These are phyloP conservation scores for Epirrhoe alternata DNA, from an alignment of 2,888 invertebrate genomes.

Conservation along the genomic window DNA sequence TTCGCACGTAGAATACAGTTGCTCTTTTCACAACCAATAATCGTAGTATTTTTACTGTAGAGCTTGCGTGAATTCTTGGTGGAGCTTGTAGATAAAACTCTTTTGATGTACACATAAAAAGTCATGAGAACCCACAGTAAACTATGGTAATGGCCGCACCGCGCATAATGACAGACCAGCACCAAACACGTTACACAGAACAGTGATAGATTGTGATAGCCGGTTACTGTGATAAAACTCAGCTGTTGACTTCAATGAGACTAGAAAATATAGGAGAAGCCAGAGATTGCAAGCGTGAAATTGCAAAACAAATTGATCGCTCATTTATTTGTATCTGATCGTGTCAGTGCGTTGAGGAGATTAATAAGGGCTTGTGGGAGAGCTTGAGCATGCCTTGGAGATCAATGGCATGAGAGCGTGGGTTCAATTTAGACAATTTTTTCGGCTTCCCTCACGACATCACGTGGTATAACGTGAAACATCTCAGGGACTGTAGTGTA, in stretches of 20 bases:
- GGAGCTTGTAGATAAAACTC: background rate
- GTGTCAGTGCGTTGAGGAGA: slow-evolving; percentile 14
- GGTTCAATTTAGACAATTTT: background rate
- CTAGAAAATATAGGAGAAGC: slow-evolving; percentile 37
- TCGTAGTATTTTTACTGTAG: background rate
- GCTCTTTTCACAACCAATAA: background rate
- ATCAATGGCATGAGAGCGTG: background rate
- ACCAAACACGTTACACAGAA: slow-evolving; percentile 41
- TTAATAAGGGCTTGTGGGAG: slow-evolving; percentile 16
- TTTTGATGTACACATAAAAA: slow-evolving; percentile 7
- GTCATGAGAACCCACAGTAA: slow-evolving; percentile 14
- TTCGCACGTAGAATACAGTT: background rate
- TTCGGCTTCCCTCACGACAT: too few relatives aligned
- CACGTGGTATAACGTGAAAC: too few relatives aligned
- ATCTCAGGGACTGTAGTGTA: too few relatives aligned
- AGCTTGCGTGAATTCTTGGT: background rate
- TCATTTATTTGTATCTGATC: slow-evolving; percentile 42
- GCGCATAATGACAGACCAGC: slow-evolving; percentile 44
- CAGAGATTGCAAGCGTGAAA: slow-evolving; percentile 30
- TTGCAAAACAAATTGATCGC: slow-evolving; percentile 32
- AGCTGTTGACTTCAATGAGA: slow-evolving; percentile 36
- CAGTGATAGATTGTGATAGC: slow-evolving; percentile 51
- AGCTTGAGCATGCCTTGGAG: background rate
- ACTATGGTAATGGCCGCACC: slow-evolving; percentile 29
- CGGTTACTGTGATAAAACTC: slow-evolving; percentile 38